Evolutionary conservation across 2,113 vertebrate species (phyloP).

Genomic region (Indri indri): DNA sequence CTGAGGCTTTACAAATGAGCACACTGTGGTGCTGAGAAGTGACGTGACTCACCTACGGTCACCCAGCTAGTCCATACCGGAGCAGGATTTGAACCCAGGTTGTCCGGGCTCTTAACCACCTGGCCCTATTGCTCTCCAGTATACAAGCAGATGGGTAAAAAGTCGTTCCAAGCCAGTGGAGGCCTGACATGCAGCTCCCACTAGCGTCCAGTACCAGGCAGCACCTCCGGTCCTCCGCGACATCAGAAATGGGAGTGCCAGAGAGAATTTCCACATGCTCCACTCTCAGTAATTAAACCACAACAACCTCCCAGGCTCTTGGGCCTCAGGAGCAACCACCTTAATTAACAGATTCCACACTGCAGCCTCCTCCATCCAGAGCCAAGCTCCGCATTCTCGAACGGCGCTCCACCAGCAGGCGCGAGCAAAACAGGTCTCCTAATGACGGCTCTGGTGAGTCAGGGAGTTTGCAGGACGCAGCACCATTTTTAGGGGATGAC

Average conservation of each 20-base stretch:
- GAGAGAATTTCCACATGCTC: neutral
- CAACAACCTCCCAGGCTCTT: neutral
- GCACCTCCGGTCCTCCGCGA: neutral
- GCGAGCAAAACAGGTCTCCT: neutral
- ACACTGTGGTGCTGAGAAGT: too few species aligned
- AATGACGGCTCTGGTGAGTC: rapidly evolving
- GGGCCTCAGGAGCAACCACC: neutral
- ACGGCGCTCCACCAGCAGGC: neutral
- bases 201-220: neutral
- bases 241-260: neutral
- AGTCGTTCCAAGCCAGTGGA: neutral
- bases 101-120: neutral
- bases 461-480: neutral
- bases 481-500: neutral
- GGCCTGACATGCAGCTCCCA: neutral
- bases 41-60: rapidly evolving
- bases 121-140: neutral
- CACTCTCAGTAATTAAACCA: conserved; percentile 10
- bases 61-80: neutral
- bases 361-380: neutral
- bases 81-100: neutral
- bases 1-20: neutral
- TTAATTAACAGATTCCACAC: conserved; percentile 47
- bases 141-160: neutral
- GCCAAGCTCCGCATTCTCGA: neutral